A percentile compares a stretch with the other conserved stretches of the same genome.
phyloP scores from a whole-genome alignment of 2,113 vertebrate species.

The Cebidichthys violaceus region DNA sequence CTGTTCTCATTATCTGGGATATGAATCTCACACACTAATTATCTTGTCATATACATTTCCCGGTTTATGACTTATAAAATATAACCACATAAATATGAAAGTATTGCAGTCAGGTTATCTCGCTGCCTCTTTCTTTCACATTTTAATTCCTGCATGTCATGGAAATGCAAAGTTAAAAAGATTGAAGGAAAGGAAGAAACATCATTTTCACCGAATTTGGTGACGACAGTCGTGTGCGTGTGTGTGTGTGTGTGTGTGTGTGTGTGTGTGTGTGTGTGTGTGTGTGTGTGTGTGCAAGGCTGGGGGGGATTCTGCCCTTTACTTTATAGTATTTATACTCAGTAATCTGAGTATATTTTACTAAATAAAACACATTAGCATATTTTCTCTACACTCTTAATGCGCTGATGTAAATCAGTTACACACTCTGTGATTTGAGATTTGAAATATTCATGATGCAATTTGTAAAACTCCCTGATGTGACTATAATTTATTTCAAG shows the following conservation, averaged over 20 bases:
- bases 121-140: too few relatives aligned
- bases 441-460: slow-evolving; percentile 8
- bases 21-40: slow-evolving; percentile 4
- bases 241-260: background rate
- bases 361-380: background rate
- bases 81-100: too few relatives aligned
- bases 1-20: background rate
- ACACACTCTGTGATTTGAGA: background rate
- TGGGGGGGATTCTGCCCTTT: background rate
- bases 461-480: background rate
- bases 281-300: too few relatives aligned
- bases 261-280: background rate
- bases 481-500: background rate
- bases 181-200: too few relatives aligned
- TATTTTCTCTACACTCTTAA: slow-evolving; percentile 1
- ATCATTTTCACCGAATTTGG: too few relatives aligned
- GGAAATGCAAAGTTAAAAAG: too few relatives aligned
- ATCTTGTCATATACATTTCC: background rate
- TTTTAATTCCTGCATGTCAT: too few relatives aligned
- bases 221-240: background rate
- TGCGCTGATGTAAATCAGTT: slow-evolving; percentile 8
- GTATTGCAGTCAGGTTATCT: too few relatives aligned
- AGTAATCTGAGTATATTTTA: background rate
- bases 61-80: too few relatives aligned
- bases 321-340: background rate